phyloP scores from a whole-genome alignment of 2,888 invertebrate species.

The Allophyes oxyacanthae region DNA sequence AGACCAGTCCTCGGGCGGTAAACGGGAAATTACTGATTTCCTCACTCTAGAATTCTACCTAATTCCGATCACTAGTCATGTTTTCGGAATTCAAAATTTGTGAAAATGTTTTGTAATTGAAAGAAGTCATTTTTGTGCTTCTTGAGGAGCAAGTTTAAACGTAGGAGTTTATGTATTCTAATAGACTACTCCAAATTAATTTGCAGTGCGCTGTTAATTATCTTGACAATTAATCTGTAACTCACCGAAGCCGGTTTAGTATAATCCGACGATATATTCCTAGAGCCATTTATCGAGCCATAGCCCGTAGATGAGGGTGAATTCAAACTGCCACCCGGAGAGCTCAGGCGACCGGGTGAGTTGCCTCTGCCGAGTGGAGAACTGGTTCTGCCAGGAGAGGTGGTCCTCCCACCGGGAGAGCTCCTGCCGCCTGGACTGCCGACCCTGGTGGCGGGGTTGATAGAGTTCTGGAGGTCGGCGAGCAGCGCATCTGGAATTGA shows the following conservation, averaged over 20 bases:
- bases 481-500: conserved; percentile 96
- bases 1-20: too few species aligned
- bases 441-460: conserved; percentile 90
- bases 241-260: conserved; percentile 91
- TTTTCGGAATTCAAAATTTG: too few species aligned
- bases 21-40: too few species aligned
- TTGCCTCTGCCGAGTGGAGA: conserved; percentile 76
- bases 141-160: too few species aligned
- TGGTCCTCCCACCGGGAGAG: conserved; percentile 85
- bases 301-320: conserved; percentile 91
- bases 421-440: conserved; percentile 78
- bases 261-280: conserved; percentile 84
- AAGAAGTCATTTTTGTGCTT: too few species aligned
- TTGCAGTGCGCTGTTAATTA: too few species aligned
- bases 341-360: conserved; percentile 89
- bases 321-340: conserved; percentile 84
- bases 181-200: too few species aligned
- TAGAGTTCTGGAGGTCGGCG: conserved; percentile 98
- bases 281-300: conserved; percentile 93
- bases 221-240: conserved; percentile 8
- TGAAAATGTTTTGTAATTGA: too few species aligned
- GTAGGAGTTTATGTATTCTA: too few species aligned
- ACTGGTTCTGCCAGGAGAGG: conserved; percentile 70
- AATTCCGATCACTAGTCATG: too few species aligned
- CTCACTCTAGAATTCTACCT: too few species aligned